Percentiles rank a stretch among this genome's conserved stretches.
Evolutionary conservation across 2,888 invertebrate genomes (phyloP).

Genomic region (Cheilosia soror): DNA sequence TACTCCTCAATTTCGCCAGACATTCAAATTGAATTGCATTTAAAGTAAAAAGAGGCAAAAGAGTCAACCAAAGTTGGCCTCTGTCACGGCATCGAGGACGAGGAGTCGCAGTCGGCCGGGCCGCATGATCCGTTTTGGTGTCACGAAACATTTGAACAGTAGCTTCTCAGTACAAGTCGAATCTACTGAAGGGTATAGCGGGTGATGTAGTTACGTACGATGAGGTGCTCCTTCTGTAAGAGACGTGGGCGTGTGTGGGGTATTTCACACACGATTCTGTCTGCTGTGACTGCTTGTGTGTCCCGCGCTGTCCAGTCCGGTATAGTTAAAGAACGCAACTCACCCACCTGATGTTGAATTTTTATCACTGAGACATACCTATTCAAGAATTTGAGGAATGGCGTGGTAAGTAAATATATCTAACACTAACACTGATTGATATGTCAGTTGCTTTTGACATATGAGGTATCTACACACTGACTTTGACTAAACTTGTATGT

Average conservation of each 20-base stretch:
- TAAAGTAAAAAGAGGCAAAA: conserved; percentile 17
- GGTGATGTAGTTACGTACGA: neutral
- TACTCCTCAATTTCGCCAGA: conserved; percentile 69
- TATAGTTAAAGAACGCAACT: neutral
- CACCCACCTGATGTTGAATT: conserved; percentile 23
- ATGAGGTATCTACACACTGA: too few relatives aligned
- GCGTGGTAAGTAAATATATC: too few relatives aligned
- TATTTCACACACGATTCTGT: conserved; percentile 40
- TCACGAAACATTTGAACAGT: conserved; percentile 69
- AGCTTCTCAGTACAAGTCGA: conserved; percentile 3
- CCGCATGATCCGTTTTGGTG: conserved; percentile 55
- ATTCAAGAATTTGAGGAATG: neutral
- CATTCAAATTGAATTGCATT: conserved; percentile 67
- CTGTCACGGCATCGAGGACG: conserved; percentile 64
- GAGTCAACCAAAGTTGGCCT: conserved; percentile 58
- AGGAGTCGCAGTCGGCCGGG: conserved; percentile 8
- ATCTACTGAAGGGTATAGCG: neutral
- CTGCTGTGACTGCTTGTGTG: conserved; percentile 7
- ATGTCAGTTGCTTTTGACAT: too few relatives aligned
- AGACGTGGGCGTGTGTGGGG: conserved; percentile 65
- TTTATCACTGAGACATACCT: neutral
- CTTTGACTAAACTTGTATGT: too few relatives aligned
- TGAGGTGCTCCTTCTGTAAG: neutral
- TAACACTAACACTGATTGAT: too few relatives aligned
- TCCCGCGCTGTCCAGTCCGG: conserved; percentile 1